Percentiles rank a stretch among this genome's conserved stretches.
Conservation (phyloP, 2,888 invertebrate genomes). For the Boloria selene region DNA sequence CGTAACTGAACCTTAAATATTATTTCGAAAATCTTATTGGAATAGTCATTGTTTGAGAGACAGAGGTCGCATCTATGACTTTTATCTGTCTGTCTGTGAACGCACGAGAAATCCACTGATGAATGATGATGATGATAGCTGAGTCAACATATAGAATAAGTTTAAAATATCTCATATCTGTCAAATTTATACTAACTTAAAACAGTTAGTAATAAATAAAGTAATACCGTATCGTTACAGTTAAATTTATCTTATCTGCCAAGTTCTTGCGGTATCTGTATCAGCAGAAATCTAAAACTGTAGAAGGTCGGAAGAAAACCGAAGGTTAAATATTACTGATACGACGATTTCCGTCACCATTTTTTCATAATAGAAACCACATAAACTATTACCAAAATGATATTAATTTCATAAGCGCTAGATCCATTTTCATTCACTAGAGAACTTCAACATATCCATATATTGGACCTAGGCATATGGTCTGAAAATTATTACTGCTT, state of each 20-base stretch:
- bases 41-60: too few relatives aligned
- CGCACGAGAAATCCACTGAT: too few relatives aligned
- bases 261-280: background rate
- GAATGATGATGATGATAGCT: too few relatives aligned
- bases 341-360: background rate
- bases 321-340: slow-evolving; percentile 3
- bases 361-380: background rate
- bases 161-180: too few relatives aligned
- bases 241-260: slow-evolving; percentile 1
- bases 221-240: background rate
- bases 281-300: slow-evolving; percentile 10
- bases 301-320: slow-evolving; percentile 13
- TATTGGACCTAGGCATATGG: too few relatives aligned
- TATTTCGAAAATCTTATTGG: too few relatives aligned
- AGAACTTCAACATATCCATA: background rate
- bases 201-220: background rate
- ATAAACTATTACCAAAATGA: background rate
- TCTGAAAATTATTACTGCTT: too few relatives aligned
- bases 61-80: too few relatives aligned
- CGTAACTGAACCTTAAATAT: too few relatives aligned
- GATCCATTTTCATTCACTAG: background rate
- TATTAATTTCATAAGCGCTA: background rate
- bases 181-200: too few relatives aligned
- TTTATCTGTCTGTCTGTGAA: too few relatives aligned
- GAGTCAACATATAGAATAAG: too few relatives aligned